Evolutionary conservation across 2,888 invertebrate species (phyloP).

Genomic region (Parapristionchus giblindavisi): DNA sequence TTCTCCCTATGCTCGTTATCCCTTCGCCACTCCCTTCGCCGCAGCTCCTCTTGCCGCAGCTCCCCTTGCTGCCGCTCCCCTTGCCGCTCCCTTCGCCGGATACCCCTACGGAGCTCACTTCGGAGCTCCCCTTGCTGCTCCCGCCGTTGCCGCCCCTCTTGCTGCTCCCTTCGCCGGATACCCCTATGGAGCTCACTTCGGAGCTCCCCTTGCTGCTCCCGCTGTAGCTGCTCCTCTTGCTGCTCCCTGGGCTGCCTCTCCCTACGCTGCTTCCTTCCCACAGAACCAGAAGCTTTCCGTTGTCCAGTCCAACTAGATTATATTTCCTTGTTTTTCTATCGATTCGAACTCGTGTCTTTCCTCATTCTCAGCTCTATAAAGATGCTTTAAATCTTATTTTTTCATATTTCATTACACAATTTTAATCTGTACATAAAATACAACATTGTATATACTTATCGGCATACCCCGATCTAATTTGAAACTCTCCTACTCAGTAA

Average conservation of each 20-base stretch:
- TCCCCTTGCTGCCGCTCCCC: no score
- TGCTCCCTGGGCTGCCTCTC: slow-evolving; percentile 7
- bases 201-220: slow-evolving; percentile 2
- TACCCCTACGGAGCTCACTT: not conserved
- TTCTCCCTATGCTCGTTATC: not conserved
- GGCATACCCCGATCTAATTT: no score
- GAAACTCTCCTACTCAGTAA: no score
- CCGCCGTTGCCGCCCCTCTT: slow-evolving; percentile 18
- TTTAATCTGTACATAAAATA: no score
- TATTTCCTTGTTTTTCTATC: no score
- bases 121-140: slow-evolving; percentile 3
- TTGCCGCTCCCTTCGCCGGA: not conserved
- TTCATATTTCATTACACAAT: no score
- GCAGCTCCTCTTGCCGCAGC: slow-evolving; percentile 19
- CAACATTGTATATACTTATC: no score
- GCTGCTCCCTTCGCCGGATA: not conserved
- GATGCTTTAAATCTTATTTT: not conserved
- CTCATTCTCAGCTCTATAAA: slow-evolving; percentile 1
- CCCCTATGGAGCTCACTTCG: not conserved
- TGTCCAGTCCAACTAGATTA: slow-evolving; percentile 27
- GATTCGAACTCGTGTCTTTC: not conserved
- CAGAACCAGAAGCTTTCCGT: slow-evolving; percentile 34
- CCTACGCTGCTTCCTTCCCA: not conserved
- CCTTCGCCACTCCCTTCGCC: slow-evolving; percentile 8
- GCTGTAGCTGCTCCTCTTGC: not conserved